Evolutionary conservation across 2,888 invertebrate genomes (phyloP).

Genomic region (Lymantria dispar): DNA sequence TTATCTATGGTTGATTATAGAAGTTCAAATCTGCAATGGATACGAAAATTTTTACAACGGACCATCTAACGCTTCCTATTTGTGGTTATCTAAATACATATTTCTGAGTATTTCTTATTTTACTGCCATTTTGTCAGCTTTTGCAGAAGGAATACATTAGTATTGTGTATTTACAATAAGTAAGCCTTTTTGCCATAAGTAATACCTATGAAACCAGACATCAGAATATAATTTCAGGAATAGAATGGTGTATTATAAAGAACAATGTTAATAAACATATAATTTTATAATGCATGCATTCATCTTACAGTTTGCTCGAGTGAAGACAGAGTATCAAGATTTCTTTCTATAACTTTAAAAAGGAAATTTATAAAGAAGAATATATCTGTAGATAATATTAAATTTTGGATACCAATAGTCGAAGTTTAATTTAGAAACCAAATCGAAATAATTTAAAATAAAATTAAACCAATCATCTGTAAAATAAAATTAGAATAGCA

Average conservation of each 20-base stretch:
- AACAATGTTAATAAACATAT: constrained; percentile 22
- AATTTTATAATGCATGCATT: constrained; percentile 36
- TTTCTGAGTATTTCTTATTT: too few species aligned
- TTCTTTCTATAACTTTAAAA: constrained; percentile 23
- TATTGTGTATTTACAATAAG: not conserved
- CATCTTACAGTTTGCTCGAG: constrained; percentile 45
- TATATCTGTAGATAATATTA: too few species aligned
- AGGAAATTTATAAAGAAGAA: not conserved
- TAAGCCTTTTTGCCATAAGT: not conserved
- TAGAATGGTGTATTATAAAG: constrained; percentile 42
- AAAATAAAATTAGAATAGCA: not conserved
- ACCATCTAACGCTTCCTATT: too few species aligned
- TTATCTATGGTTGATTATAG: too few species aligned
- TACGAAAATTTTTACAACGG: too few species aligned
- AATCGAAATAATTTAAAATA: too few species aligned
- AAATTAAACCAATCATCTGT: not conserved
- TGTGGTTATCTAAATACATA: too few species aligned
- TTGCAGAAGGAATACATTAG: not conserved
- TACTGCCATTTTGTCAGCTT: not conserved
- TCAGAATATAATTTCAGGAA: constrained; percentile 20
- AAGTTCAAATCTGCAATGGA: too few species aligned
- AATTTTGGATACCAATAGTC: too few species aligned
- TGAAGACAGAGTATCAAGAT: constrained; percentile 32
- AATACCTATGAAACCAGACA: not conserved
- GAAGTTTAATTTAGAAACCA: too few species aligned